These are phyloP conservation scores for Budorcas taxicolor DNA, from an alignment of 2,113 vertebrate species.

Conservation along the genomic window DNA sequence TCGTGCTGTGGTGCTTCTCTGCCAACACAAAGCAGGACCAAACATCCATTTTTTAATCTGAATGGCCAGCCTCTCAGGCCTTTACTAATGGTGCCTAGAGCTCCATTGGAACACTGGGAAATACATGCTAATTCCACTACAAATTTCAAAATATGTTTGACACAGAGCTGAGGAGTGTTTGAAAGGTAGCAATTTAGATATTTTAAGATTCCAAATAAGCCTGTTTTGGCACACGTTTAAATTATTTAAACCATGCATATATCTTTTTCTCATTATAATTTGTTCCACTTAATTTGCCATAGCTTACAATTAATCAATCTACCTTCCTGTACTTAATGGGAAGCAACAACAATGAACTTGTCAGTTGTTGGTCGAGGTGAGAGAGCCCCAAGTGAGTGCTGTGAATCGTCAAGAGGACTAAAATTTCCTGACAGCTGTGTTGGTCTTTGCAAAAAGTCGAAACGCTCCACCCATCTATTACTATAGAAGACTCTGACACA, in stretches of 20 bases:
- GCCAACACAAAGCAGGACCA: not conserved
- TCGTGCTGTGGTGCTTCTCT: not conserved
- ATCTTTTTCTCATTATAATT: not conserved
- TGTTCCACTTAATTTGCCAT: slow-evolving; percentile 45
- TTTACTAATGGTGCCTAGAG: not conserved
- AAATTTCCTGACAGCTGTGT: slow-evolving; percentile 17
- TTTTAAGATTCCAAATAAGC: slow-evolving; percentile 32
- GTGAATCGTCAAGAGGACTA: slow-evolving; percentile 34
- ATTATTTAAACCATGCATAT: not conserved
- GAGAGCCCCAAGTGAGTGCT: slow-evolving; percentile 51
- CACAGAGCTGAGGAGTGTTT: slow-evolving; percentile 36
- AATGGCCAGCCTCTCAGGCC: not conserved
- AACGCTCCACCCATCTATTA: slow-evolving; percentile 56
- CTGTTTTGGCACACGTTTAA: not conserved
- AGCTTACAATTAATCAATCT: slow-evolving; percentile 50
- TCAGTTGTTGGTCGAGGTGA: slow-evolving; percentile 65
- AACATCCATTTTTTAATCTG: not conserved
- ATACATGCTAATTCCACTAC: slow-evolving; percentile 18
- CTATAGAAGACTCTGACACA: slow-evolving; percentile 69
- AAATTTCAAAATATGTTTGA: slow-evolving; percentile 43
- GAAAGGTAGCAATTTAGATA: slow-evolving; percentile 43
- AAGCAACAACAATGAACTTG: slow-evolving; percentile 51
- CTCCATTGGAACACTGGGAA: not conserved
- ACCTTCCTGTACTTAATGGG: accelerated
- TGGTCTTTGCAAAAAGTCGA: slow-evolving; percentile 52